Conservation (phyloP, 2,113 vertebrate genomes). For the Psittacara wagleri region DNA sequence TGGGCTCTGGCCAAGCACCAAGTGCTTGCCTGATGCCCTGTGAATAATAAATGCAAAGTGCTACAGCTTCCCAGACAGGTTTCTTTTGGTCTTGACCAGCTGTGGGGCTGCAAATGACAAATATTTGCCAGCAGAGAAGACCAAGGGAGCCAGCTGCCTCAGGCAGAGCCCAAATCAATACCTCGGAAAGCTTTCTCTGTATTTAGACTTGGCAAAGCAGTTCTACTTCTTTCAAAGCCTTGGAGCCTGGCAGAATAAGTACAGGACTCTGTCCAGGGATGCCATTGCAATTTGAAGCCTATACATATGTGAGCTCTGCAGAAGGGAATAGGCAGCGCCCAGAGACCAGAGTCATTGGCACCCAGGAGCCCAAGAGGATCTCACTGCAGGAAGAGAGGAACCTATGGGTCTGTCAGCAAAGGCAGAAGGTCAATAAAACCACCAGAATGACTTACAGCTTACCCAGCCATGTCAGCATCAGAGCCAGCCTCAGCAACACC, state of each 20-base stretch:
- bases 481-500: slow-evolving; percentile 15
- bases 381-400: neutral
- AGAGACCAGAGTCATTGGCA: neutral
- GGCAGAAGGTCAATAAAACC: neutral
- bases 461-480: slow-evolving; percentile 58
- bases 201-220: neutral
- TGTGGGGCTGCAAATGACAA: neutral
- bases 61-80: slow-evolving; percentile 12
- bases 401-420: neutral
- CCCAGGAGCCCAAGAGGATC: neutral
- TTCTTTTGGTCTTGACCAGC: slow-evolving; percentile 11
- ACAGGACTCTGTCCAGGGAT: neutral
- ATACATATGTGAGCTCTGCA: fast-evolving
- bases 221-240: neutral
- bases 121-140: neutral
- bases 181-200: neutral
- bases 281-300: neutral
- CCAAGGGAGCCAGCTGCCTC: neutral
- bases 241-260: neutral
- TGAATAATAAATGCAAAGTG: slow-evolving; percentile 7
- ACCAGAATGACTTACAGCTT: slow-evolving; percentile 7
- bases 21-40: neutral
- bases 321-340: neutral
- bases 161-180: slow-evolving; percentile 9
- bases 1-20: neutral